A percentile compares a stretch with the other conserved stretches of the same genome.
Evolutionary conservation across 2,888 invertebrate species (phyloP).

Genomic region (Subacronicta megacephala): DNA sequence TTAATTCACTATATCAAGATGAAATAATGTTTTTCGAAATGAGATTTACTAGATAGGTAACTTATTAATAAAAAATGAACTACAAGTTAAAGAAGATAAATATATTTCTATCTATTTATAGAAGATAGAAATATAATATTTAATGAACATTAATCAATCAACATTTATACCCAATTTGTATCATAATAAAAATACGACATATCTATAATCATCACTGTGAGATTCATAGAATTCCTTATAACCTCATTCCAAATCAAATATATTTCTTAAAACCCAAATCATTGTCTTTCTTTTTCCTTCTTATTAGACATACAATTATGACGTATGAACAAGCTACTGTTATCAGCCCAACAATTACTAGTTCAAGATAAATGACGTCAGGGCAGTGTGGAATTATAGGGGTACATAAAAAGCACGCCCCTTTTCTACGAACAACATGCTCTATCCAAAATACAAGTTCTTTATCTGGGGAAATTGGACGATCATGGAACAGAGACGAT

Average conservation of each 20-base stretch:
- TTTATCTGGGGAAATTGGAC: constrained; percentile 87
- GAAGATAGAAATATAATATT: too few species aligned
- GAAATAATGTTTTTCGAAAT: not conserved
- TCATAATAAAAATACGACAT: too few species aligned
- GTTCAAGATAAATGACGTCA: not conserved
- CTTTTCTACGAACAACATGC: constrained; percentile 87
- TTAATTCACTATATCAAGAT: not conserved
- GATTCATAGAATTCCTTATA: too few species aligned
- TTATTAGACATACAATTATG: not conserved
- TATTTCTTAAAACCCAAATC: constrained; percentile 9
- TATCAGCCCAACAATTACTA: not conserved
- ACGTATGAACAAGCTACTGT: not conserved
- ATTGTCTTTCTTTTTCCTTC: not conserved
- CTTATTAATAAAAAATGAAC: too few species aligned
- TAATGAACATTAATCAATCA: too few species aligned
- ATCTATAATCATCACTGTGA: too few species aligned
- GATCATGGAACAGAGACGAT: constrained; percentile 53
- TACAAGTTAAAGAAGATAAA: too few species aligned
- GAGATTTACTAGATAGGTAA: too few species aligned
- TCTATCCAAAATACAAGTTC: constrained; percentile 91
- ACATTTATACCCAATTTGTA: too few species aligned
- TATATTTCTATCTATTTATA: too few species aligned
- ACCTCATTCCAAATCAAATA: not conserved
- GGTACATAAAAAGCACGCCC: constrained; percentile 78
- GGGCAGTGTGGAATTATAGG: constrained; percentile 23